phyloP scores from a whole-genome alignment of 2,797 vertebrate genomes.

The Phrynocephalus forsythii region DNA sequence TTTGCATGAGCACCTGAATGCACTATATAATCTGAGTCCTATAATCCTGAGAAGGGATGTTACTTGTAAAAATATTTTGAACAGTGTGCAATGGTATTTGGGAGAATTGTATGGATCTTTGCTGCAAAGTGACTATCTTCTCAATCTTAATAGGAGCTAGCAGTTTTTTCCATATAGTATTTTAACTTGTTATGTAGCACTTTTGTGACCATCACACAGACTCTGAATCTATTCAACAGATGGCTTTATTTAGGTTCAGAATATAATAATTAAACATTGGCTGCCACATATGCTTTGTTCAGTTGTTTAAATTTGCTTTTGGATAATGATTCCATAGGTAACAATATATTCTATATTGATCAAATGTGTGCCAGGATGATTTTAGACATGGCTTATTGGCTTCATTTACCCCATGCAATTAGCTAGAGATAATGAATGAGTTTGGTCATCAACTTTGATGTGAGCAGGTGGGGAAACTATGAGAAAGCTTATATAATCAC shows the following conservation, averaged over 20 bases:
- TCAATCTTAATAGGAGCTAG: neutral
- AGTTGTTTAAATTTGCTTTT: slow-evolving; percentile 12
- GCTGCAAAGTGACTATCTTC: neutral
- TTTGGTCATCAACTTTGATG: neutral
- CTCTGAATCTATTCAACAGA: neutral
- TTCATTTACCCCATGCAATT: neutral
- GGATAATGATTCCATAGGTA: neutral
- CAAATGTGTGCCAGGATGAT: neutral
- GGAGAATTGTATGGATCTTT: neutral
- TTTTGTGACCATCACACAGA: neutral
- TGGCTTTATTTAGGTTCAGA: neutral
- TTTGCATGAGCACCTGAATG: neutral
- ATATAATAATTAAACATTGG: neutral
- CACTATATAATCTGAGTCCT: neutral
- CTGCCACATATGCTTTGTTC: neutral
- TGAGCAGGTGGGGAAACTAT: neutral
- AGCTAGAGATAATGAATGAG: neutral
- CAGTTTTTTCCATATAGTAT: fast-evolving
- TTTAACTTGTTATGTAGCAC: neutral
- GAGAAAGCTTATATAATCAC: too few species aligned
- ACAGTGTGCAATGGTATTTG: neutral
- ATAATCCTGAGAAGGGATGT: neutral
- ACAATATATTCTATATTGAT: neutral
- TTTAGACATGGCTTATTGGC: neutral
- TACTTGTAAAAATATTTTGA: neutral